These are phyloP conservation scores for Redunca redunca DNA, from an alignment of 2,113 vertebrate genomes.

Conservation along the genomic window DNA sequence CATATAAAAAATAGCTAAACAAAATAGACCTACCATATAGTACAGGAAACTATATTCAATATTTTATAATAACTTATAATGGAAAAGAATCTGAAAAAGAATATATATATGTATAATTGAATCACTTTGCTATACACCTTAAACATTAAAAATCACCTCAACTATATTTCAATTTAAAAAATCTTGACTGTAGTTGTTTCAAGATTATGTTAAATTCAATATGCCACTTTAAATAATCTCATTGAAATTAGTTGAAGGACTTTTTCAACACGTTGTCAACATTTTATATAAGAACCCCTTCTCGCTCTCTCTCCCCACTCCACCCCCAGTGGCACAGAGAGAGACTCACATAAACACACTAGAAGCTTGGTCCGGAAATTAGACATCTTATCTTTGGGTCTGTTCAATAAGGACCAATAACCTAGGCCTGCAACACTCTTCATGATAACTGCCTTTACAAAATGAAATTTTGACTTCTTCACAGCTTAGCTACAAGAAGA, in stretches of 20 bases:
- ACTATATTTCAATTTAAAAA: not conserved
- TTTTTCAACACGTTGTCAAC: not conserved
- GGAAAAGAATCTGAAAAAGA: not conserved
- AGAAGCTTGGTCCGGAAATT: conserved; percentile 84
- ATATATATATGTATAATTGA: not conserved
- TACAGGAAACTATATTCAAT: not conserved
- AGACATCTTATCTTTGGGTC: conserved; percentile 85
- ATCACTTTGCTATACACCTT: not conserved
- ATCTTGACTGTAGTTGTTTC: not conserved
- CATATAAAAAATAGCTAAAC: not conserved
- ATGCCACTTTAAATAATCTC: not conserved
- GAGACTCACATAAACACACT: conserved; percentile 42
- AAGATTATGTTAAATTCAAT: not conserved
- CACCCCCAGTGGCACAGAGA: conserved; percentile 25
- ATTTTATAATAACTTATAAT: not conserved
- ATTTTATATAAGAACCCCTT: conserved; percentile 25
- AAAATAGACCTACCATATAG: not conserved
- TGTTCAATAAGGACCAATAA: conserved; percentile 86
- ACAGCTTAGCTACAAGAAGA: conserved; percentile 80
- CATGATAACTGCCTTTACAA: conserved; percentile 84
- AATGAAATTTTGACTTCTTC: conserved; percentile 87
- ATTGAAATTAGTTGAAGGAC: not conserved
- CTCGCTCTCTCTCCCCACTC: not conserved
- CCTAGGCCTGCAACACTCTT: conserved; percentile 70
- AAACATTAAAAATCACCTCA: not conserved